phyloP scores from a whole-genome alignment of 1,140 invertebrate species.

The Calliphora vicina region DNA sequence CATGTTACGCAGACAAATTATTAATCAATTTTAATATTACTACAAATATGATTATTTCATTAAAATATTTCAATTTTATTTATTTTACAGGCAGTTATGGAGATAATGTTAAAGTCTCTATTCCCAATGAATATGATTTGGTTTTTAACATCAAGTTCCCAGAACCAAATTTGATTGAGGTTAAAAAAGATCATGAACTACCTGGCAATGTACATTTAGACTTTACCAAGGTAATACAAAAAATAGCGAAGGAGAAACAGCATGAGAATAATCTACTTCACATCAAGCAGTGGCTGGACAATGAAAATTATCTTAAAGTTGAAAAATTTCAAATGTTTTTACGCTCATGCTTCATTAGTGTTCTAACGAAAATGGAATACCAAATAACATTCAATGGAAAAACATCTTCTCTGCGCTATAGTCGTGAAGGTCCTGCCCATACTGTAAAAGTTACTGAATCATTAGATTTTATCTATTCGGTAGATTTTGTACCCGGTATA shows the following conservation, averaged over 20 bases:
- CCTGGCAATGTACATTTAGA: not conserved
- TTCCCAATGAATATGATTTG: constrained; percentile 11
- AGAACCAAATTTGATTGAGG: not conserved
- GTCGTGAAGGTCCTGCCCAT: not conserved
- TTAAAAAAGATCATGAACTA: not conserved
- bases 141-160: not conserved
- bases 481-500: constrained; percentile 27
- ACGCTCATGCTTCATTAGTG: not conserved
- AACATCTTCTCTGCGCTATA: not conserved
- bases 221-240: not conserved
- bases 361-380: not conserved
- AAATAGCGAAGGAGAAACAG: not conserved
- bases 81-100: constrained; percentile 8
- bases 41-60: no score
- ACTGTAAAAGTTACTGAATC: not conserved
- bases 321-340: not conserved
- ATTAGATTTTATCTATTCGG: not conserved
- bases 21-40: no score
- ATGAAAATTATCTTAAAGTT: not conserved
- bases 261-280: not conserved
- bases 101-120: not conserved
- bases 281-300: not conserved
- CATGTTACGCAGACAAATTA: no score
- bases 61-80: no score
- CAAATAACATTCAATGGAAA: not conserved